phyloP scores from a whole-genome alignment of 2,797 vertebrate species.

The Podarcis lilfordi region DNA sequence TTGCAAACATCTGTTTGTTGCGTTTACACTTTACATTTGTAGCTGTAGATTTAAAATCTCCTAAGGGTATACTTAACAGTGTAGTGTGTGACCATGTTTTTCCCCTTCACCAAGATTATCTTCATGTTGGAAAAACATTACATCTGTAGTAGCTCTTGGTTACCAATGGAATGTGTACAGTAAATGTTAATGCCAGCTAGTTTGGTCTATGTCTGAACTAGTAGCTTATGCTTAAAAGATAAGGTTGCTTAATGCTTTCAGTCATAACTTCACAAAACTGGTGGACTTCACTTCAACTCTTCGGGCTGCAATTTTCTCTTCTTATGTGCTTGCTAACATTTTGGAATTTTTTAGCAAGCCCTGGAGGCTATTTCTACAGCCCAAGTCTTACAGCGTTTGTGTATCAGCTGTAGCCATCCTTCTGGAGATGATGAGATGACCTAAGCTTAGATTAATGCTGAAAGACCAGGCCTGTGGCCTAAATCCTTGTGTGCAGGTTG shows the following conservation, averaged over 20 bases:
- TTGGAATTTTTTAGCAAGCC: background rate
- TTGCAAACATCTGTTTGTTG: background rate
- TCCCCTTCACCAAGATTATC: background rate
- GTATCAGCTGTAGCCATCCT: background rate
- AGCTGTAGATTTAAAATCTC: background rate
- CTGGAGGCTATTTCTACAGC: background rate
- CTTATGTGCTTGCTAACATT: background rate
- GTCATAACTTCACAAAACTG: background rate
- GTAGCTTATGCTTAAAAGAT: constrained; percentile 2
- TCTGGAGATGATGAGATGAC: background rate
- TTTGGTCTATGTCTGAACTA: background rate
- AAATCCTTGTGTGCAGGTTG: background rate
- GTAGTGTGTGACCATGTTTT: background rate
- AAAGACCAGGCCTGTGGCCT: background rate
- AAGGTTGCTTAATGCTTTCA: background rate
- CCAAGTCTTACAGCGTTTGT: background rate
- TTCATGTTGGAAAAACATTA: background rate
- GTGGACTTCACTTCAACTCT: background rate
- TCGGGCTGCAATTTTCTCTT: background rate
- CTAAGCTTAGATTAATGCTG: background rate
- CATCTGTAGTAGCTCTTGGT: background rate
- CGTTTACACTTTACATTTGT: background rate
- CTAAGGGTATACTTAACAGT: too few relatives aligned
- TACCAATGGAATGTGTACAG: background rate
- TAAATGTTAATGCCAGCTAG: background rate